Conservation (phyloP, 2,797 vertebrate species). For the Nannoperca australis region DNA sequence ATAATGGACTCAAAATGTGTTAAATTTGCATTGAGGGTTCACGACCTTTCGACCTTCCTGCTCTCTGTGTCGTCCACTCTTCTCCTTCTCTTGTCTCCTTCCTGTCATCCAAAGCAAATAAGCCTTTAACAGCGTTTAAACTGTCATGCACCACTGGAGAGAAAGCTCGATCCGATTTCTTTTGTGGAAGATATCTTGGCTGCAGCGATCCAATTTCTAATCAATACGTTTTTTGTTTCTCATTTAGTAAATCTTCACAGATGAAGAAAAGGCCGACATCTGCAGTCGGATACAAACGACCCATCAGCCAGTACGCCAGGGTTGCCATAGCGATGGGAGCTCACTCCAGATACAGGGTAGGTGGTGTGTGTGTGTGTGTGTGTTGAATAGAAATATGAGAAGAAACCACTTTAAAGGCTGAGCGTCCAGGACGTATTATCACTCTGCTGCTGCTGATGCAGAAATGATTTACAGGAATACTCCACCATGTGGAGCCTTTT, state of each 20-base stretch:
- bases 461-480: background rate
- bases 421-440: no score
- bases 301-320: conserved; percentile 93
- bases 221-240: background rate
- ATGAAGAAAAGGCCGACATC: conserved; percentile 94
- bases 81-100: conserved; percentile 4
- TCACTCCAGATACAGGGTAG: conserved; percentile 93
- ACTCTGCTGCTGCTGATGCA: no score
- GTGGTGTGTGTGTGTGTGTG: conserved; percentile 50
- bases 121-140: background rate
- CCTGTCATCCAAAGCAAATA: background rate
- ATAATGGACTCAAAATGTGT: conserved; percentile 11
- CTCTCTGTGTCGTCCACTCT: background rate
- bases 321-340: conserved; percentile 94
- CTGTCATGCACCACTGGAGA: background rate
- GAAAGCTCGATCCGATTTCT: background rate
- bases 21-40: background rate
- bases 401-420: background rate
- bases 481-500: background rate
- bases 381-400: background rate
- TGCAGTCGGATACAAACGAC: conserved; percentile 95
- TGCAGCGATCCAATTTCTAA: conserved; percentile 13
- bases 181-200: background rate
- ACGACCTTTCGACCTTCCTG: conserved; percentile 7
- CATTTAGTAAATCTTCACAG: conserved; percentile 86